Percentiles rank a stretch among this genome's conserved stretches.
phyloP scores from a whole-genome alignment of 2,797 vertebrate species.

The Fistularia tabacaria region DNA sequence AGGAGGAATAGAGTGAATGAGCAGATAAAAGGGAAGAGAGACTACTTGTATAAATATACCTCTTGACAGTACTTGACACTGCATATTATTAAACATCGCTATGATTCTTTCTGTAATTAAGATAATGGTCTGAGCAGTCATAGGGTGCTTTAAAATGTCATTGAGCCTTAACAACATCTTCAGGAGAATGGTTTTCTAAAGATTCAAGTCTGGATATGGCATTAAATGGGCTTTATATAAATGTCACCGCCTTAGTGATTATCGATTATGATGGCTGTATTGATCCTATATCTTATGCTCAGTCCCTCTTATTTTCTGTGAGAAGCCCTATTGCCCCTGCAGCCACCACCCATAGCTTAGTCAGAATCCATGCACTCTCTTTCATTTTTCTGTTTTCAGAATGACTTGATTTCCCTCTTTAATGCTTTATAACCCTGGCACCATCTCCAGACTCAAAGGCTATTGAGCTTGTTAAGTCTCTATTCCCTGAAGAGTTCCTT shows the following conservation, averaged over 20 bases:
- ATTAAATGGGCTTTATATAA: constrained; percentile 61
- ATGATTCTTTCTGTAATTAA: constrained; percentile 59
- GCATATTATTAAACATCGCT: constrained; percentile 44
- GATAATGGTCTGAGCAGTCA: constrained; percentile 35
- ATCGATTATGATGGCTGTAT: constrained; percentile 44
- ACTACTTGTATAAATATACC: constrained; percentile 50
- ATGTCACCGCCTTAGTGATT: constrained; percentile 58
- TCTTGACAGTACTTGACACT: constrained; percentile 59
- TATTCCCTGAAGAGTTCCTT: constrained; percentile 61
- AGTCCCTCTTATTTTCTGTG: constrained; percentile 38
- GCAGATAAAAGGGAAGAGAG: constrained; percentile 11
- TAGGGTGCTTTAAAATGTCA: constrained; percentile 48
- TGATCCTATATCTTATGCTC: constrained; percentile 48
- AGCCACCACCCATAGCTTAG: constrained; percentile 47
- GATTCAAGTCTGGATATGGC: constrained; percentile 35
- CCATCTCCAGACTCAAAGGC: constrained; percentile 72
- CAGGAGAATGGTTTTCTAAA: constrained; percentile 36
- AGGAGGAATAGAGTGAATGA: constrained; percentile 16
- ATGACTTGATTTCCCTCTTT: constrained; percentile 65
- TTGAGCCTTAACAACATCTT: constrained; percentile 32
- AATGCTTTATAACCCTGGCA: constrained; percentile 67
- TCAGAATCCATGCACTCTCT: constrained; percentile 43
- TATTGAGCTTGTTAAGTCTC: constrained; percentile 71
- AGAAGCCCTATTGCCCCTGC: constrained; percentile 19
- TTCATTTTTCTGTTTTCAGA: constrained; percentile 40